phyloP scores from a whole-genome alignment of 2,113 vertebrate species.

The Colinus virginianus region DNA sequence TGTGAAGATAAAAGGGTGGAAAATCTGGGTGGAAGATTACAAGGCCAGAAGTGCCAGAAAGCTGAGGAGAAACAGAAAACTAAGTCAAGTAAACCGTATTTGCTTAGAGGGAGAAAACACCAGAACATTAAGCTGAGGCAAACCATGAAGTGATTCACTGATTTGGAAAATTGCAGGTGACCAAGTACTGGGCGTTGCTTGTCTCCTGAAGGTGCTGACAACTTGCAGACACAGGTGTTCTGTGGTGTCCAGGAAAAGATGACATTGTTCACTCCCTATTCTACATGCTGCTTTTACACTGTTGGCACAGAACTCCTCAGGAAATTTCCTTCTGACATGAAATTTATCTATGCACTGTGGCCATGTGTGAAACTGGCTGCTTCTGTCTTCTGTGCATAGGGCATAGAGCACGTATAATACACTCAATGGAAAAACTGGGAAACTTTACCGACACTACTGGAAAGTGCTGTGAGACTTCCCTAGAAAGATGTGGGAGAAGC shows the following conservation, averaged over 20 bases:
- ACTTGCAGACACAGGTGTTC: neutral
- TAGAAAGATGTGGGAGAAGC: slow-evolving; percentile 1
- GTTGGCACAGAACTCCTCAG: neutral
- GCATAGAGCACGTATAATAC: neutral
- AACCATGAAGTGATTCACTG: neutral
- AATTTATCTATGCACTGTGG: neutral
- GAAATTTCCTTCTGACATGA: neutral
- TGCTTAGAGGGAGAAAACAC: neutral
- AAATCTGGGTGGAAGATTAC: neutral
- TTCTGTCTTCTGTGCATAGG: neutral
- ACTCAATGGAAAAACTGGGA: neutral
- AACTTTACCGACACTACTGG: neutral
- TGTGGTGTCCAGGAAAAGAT: neutral
- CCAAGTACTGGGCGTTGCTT: neutral
- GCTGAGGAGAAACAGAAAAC: neutral
- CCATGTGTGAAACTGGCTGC: neutral
- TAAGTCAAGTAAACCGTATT: neutral
- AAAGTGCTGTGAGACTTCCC: neutral
- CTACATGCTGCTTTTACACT: neutral
- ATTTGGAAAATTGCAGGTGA: neutral
- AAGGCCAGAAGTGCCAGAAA: neutral
- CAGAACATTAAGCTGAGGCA: neutral
- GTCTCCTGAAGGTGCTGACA: neutral
- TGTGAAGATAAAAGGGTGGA: neutral
- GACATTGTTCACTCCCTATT: neutral